phyloP scores from a whole-genome alignment of 2,113 vertebrate genomes.

The Corythornis madagascariensis region DNA sequence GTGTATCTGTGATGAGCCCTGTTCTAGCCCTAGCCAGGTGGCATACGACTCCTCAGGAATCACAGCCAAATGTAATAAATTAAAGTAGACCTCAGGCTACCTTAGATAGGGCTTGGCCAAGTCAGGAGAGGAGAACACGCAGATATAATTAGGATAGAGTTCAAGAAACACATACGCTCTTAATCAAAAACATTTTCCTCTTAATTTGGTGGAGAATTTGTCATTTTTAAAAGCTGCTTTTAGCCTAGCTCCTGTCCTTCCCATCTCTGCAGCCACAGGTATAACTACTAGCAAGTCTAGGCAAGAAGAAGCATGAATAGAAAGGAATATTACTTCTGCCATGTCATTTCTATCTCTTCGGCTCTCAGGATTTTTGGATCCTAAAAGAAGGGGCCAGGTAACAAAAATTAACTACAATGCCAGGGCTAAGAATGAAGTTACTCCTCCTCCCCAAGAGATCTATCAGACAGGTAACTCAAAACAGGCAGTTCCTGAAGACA shows the following conservation, averaged over 20 bases:
- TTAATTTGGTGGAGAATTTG: neutral
- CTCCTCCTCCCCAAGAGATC: neutral
- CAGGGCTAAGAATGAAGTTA: neutral
- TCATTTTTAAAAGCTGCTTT: neutral
- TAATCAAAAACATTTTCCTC: neutral
- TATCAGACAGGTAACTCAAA: neutral
- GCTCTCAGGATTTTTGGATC: neutral
- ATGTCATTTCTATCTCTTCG: neutral
- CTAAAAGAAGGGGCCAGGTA: neutral
- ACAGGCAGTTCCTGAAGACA: neutral
- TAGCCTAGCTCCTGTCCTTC: neutral
- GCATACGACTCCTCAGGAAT: neutral
- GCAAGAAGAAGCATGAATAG: neutral
- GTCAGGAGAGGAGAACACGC: neutral
- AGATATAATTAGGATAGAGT: neutral
- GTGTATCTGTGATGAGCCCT: neutral
- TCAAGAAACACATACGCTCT: neutral
- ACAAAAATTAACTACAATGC: neutral
- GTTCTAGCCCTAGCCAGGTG: neutral
- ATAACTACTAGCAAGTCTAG: neutral
- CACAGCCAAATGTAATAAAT: neutral
- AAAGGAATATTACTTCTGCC: neutral
- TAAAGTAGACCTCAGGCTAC: conserved; percentile 21
- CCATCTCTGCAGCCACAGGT: neutral
- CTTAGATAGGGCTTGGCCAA: neutral